Conservation (phyloP, 2,888 invertebrate species). For the Eustalomyia histrio region DNA sequence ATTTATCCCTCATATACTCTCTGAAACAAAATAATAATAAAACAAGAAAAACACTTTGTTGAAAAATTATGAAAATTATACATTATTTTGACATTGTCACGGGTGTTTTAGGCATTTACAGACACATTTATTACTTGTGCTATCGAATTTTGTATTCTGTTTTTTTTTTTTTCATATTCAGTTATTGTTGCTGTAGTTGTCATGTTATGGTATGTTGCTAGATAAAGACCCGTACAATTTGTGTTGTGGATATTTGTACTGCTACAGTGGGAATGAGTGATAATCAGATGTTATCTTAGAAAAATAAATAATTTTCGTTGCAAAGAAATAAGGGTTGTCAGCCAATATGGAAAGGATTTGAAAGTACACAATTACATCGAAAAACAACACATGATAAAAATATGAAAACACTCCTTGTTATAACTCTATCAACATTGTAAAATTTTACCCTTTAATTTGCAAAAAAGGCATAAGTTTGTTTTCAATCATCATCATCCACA, state of each 20-base stretch:
- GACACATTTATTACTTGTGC: conserved; percentile 62
- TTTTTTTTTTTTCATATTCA: conserved; percentile 30
- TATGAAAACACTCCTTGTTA: conserved; percentile 39
- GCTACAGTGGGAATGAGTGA: conserved; percentile 36
- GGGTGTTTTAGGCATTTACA: conserved; percentile 65
- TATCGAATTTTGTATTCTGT: conserved; percentile 48
- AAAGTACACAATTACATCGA: background rate
- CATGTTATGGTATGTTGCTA: conserved; percentile 61
- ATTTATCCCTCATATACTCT: background rate
- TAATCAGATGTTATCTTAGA: conserved; percentile 63
- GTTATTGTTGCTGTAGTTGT: conserved; percentile 40
- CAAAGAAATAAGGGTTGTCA: conserved; percentile 59
- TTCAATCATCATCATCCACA: conserved; percentile 36
- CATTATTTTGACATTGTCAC: conserved; percentile 66
- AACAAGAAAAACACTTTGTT: background rate
- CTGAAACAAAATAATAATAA: too few species aligned
- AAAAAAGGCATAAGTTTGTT: conserved; percentile 52
- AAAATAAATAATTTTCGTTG: conserved; percentile 39
- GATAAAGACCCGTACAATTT: conserved; percentile 65
- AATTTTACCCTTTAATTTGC: conserved; percentile 59
- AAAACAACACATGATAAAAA: conserved; percentile 30
- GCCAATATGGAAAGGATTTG: conserved; percentile 53
- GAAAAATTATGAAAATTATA: conserved; percentile 65
- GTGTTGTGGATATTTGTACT: conserved; percentile 5
- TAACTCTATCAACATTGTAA: conserved; percentile 38